Conservation (phyloP, 2,113 vertebrate species). For the Xyliphius kryptos region DNA sequence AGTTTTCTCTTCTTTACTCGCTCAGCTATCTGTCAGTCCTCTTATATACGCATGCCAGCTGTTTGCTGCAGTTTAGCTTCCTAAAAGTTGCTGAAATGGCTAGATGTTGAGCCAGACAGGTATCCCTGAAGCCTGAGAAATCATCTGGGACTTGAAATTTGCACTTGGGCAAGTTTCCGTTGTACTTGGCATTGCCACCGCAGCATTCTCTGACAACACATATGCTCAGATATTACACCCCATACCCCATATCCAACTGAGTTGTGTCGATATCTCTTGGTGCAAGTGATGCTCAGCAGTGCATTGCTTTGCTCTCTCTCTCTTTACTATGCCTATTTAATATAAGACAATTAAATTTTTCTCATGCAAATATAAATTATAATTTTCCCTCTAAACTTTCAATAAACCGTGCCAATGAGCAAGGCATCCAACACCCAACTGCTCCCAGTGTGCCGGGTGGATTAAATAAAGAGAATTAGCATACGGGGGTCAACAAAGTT, state of each 20-base stretch:
- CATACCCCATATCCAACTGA: background rate
- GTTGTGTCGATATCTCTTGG: background rate
- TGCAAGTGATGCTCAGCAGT: background rate
- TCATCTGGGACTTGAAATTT: slow-evolving; percentile 18
- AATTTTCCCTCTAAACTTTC: no score
- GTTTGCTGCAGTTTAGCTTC: slow-evolving; percentile 3
- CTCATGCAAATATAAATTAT: background rate
- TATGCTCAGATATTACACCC: slow-evolving; percentile 1
- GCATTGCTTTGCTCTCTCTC: background rate
- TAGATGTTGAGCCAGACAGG: slow-evolving; percentile 4
- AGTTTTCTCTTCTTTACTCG: background rate
- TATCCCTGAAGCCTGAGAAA: slow-evolving; percentile 6
- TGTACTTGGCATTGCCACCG: slow-evolving; percentile 11
- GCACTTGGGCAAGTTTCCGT: slow-evolving; percentile 15
- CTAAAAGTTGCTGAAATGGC: slow-evolving; percentile 22
- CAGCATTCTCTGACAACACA: slow-evolving; percentile 11
- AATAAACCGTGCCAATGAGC: no score
- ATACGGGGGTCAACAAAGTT: no score
- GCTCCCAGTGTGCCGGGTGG: no score
- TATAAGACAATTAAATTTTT: background rate
- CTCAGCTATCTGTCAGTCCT: slow-evolving; percentile 1
- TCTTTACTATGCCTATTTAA: background rate
- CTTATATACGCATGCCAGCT: background rate
- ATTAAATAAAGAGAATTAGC: no score
- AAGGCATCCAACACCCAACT: no score